phyloP scores from a whole-genome alignment of 2,113 vertebrate genomes.

The Dicerorhinus sumatrensis region DNA sequence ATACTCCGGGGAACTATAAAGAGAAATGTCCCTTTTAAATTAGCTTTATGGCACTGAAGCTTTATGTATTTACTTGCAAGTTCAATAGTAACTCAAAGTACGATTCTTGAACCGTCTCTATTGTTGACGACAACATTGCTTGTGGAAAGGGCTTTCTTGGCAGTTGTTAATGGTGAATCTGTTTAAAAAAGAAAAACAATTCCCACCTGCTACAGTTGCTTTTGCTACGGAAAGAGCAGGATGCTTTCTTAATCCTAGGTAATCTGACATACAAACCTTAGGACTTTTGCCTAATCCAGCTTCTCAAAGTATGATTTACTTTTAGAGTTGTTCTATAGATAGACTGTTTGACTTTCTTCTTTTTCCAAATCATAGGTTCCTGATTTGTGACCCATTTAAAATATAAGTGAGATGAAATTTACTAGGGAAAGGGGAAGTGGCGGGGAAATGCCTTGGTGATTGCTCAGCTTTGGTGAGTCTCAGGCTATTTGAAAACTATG shows the following conservation, averaged over 20 bases:
- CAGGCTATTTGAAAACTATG: not conserved
- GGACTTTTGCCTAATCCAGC: constrained; percentile 81
- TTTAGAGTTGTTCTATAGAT: constrained; percentile 81
- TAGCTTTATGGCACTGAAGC: constrained; percentile 84
- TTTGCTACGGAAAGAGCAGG: constrained; percentile 66
- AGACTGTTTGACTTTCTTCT: constrained; percentile 74
- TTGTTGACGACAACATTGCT: constrained; percentile 57
- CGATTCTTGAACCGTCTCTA: constrained; percentile 79
- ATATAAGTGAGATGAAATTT: not conserved
- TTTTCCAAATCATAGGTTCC: constrained; percentile 18
- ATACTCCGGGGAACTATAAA: constrained; percentile 86
- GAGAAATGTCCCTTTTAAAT: constrained; percentile 88
- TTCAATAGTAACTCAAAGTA: constrained; percentile 86
- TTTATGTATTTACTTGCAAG: constrained; percentile 88
- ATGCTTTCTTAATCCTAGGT: constrained; percentile 83
- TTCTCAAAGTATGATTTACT: constrained; percentile 83
- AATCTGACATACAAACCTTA: constrained; percentile 84
- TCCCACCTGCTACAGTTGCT: constrained; percentile 66
- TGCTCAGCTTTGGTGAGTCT: not conserved
- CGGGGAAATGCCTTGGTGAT: not conserved
- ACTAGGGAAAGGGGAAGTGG: not conserved
- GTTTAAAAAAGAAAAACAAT: constrained; percentile 72
- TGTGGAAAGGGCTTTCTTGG: constrained; percentile 69
- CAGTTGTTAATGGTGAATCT: constrained; percentile 76
- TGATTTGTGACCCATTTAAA: not conserved